Conservation (phyloP, 2,797 vertebrate genomes). For the Triplophysa yarkandensis region DNA sequence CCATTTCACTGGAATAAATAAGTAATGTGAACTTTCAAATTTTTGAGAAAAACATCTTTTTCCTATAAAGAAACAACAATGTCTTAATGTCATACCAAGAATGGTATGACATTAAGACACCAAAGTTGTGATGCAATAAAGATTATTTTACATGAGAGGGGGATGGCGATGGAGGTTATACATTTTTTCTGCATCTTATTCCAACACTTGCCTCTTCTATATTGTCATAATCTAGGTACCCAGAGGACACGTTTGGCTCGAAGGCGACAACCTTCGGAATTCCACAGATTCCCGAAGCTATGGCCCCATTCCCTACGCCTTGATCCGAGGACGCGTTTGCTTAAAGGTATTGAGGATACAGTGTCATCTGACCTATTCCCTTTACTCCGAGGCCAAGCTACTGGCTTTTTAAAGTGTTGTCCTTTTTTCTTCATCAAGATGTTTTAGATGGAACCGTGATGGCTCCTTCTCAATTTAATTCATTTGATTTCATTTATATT, state of each 20-base stretch:
- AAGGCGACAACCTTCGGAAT: conserved; percentile 96
- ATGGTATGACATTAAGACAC: too few relatives aligned
- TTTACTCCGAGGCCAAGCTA: background rate
- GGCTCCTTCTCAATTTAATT: too few relatives aligned
- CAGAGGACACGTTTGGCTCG: conserved; percentile 95
- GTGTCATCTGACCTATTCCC: conserved; percentile 33
- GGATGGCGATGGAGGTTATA: conserved; percentile 3
- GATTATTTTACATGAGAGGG: too few relatives aligned
- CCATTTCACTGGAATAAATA: conserved; percentile 74
- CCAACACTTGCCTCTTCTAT: conserved; percentile 26
- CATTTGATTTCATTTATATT: background rate
- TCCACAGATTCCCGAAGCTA: conserved; percentile 95
- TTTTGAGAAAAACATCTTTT: conserved; percentile 75
- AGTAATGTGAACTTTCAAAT: conserved; percentile 70
- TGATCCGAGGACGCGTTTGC: conserved; percentile 93
- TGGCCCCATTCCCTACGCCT: conserved; percentile 92
- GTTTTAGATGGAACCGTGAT: background rate
- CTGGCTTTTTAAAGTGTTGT: background rate
- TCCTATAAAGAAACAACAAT: conserved; percentile 48
- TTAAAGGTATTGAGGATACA: conserved; percentile 83
- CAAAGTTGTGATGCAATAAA: too few relatives aligned
- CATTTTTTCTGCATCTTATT: background rate
- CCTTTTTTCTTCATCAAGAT: background rate
- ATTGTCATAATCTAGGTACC: conserved; percentile 80
- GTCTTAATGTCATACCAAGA: too few relatives aligned